Conservation (phyloP, 2,113 vertebrate genomes). For the Brachionichthys hirsutus region DNA sequence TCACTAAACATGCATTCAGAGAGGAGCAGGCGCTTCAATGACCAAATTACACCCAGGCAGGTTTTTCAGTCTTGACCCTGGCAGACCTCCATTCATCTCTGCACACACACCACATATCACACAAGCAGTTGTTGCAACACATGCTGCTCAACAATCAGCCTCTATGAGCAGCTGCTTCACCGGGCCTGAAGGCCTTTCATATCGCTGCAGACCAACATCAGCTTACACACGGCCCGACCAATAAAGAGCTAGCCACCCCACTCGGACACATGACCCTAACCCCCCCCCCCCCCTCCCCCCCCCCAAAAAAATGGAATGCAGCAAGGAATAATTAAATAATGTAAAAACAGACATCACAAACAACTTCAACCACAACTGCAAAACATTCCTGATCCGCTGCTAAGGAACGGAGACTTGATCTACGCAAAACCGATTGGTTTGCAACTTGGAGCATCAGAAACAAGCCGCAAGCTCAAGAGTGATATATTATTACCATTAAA, state of each 20-base stretch:
- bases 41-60: slow-evolving; percentile 41
- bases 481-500: too few species aligned
- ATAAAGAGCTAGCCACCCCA: slow-evolving; percentile 69
- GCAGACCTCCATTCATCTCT: slow-evolving; percentile 65
- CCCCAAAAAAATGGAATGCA: slow-evolving; percentile 54
- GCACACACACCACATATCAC: slow-evolving; percentile 59
- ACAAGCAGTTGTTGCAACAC: slow-evolving; percentile 79
- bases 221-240: slow-evolving; percentile 60
- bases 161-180: slow-evolving; percentile 75
- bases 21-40: slow-evolving; percentile 8
- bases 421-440: too few species aligned
- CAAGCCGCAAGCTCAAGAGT: too few species aligned
- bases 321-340: slow-evolving; percentile 59
- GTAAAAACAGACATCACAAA: slow-evolving; percentile 66
- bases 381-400: slow-evolving; percentile 55
- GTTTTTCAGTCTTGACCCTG: slow-evolving; percentile 20
- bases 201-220: slow-evolving; percentile 65
- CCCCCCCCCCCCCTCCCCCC: slow-evolving; percentile 50
- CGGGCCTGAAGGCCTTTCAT: slow-evolving; percentile 72
- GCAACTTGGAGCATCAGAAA: too few species aligned
- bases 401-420: slow-evolving; percentile 36
- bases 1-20: slow-evolving; percentile 1
- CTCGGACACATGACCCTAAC: slow-evolving; percentile 72
- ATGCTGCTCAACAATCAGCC: slow-evolving; percentile 64
- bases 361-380: slow-evolving; percentile 44